Base-by-base conservation (phyloP, 2,797 vertebrate genomes). In the Novumbra hubbsi region DNA sequence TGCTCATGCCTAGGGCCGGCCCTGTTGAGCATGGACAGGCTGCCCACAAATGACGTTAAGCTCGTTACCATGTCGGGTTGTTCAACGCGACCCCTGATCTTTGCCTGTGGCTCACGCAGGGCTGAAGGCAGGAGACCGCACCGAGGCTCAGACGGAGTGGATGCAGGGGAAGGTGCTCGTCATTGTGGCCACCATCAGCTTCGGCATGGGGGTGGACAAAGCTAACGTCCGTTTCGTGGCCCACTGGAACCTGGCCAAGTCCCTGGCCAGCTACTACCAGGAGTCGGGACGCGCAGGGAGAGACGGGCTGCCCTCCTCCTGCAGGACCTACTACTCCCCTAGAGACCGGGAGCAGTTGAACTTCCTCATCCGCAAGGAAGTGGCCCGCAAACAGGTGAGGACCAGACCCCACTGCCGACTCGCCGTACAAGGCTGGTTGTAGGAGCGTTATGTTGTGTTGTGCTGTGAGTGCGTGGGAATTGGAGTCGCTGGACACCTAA, bases 141-240 rank as follows among this genome's bases (percentile, higher is more conserved):
- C 93, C 0, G 91, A 90, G 71, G 87, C 90, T 9, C 97, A 99
- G 92, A 95, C 88, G 34, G 96, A 98, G 14, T 99, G 98, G 98
- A 99, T 98, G 97, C 92, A 95, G 73, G 96, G 95, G 71, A 96
- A 93, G 77, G 94, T 98, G 71, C 90, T 94, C 66, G 94, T 99
- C 19, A 99, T 99, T 78, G 97, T 97, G 48, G 98, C 97, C 70
- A 99, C 98, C 65, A 96, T 99, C 87, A 99, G 97, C 88, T 99
- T 99, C 81, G 97, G 98, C 27, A 99, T 99, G 98, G 98, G 98
- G 64, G 95, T 99, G 52, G 98, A 99, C 92, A 99, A 99, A 88
- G 94, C 96, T 45, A 97, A 95, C 0, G 98, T 99, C 87, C 96
- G 98, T 80, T 99, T 99, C 89, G 98, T 99, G 8, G 97, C 94